Evolutionary conservation across 2,113 vertebrate genomes (phyloP), one percentile per base, ranked within the genome.

Genomic region (Porphyrio hochstetteri): DNA sequence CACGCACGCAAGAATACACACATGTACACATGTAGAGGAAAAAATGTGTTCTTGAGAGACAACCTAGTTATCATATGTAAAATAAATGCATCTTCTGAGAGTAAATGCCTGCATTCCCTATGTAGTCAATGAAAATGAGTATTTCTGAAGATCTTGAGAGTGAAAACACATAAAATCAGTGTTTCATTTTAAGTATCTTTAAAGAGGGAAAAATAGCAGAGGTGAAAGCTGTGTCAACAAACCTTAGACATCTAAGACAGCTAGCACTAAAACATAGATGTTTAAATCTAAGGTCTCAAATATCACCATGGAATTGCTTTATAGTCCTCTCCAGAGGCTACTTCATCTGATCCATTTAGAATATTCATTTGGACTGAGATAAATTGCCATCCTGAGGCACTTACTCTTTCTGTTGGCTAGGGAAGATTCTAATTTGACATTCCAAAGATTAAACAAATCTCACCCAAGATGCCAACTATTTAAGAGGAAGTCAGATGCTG

Each of bases 41-140:
- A 56, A 88, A 92, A 40, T 92, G 83, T 71, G 71, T 95, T 95
- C 76, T 90, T 95, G 50, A 90, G 35, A 88, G 53, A 91, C 7
- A 85, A 44, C 25, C 94, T 74, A 24, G 82, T 42, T 86, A 16
- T 36, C 25, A 56, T 6, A 79, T 6, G 7, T 17, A 80, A 23
- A 88, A 80, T 16, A 90, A 56, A 56, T 42, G 5, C 5, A 52
- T 44, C 27, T 78, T 71, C 42, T 88, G 25, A 57, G 80, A 80
- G 5, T 33, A 56, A 42, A 7, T 46, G 17, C 10, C 10, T 67
- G 7, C 10, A 69, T 77, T 86, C 13, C 3, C 5, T 53, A 3
- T 3, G 3, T 16, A n/a, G 17, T 44, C 31, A 44, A 40, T 70
- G 21, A 80, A 94, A 94, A 40, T 50, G 1, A 74, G 5, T 48